Evolutionary conservation across 1,140 invertebrate species (phyloP), one percentile per base, ranked within the genome.

Genomic region (Phenacoccus solenopsis): DNA sequence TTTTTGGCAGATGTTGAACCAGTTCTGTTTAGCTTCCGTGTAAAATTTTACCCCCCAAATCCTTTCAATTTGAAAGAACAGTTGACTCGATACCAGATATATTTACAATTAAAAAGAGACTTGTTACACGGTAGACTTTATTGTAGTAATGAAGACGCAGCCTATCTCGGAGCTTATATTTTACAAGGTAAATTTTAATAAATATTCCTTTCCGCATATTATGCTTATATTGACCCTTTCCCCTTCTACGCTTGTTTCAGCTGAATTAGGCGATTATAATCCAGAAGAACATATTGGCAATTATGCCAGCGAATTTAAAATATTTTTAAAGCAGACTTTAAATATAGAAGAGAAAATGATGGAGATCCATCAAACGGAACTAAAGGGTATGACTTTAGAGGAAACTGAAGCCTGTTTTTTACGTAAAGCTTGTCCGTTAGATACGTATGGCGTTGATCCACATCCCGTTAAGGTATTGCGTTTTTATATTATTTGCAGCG

Each of bases 391-490:
- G 75, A 85, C 85, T 28, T 84, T 85, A 1, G 83, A 86, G 71
- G 87, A 89, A 77, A 88, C 92, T 2, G 93, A 96, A 80, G 85
- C 84, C 28, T 85, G 87, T 72, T 96, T 96, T 78, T 82, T 96
- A 28, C 90, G 88, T 79, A 88, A 93, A 75, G 93, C 94, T 21
- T 88, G 90, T 28, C 85, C 89, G 70, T 82, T 98, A 35, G 96
- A 98, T 76, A 97, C 95, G 0, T 98, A 98, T 77, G 96, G 96
- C 13, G 90, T 98, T 28, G 96, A 98, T 82, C 96, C 96, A 1
- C 93, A 98, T 84, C 90, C 93, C 68, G 94, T 98, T n/a, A 98
- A 98, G 85, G 94, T 94, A 79, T 79, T 72, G 49, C 32, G 49
- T 72, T 27, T 35, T 68, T 69, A 22, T 68, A 69, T 13, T 30